Evolutionary conservation across 2,888 invertebrate genomes (phyloP).

Genomic region (Adelphocoris suturalis): DNA sequence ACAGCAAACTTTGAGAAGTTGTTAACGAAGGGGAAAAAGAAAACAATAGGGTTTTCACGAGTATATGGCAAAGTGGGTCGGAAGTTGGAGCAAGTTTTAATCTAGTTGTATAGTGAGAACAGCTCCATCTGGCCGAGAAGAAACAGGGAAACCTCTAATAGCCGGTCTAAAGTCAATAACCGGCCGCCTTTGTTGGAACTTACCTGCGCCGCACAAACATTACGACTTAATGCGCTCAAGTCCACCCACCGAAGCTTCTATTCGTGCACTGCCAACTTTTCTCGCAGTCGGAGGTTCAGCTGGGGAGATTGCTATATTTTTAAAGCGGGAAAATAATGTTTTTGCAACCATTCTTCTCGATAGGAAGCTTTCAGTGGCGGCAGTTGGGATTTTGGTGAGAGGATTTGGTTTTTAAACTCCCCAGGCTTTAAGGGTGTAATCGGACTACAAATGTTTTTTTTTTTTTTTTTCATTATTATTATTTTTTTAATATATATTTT

Average conservation of each 20-base stretch:
- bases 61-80: neutral
- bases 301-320: too few relatives aligned
- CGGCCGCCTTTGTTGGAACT: slow-evolving; percentile 11
- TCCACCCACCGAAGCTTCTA: neutral
- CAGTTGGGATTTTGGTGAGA: too few relatives aligned
- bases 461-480: too few relatives aligned
- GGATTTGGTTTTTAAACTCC: too few relatives aligned
- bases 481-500: too few relatives aligned
- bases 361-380: too few relatives aligned
- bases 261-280: too few relatives aligned
- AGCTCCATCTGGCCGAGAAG: neutral
- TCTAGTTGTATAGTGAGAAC: slow-evolving; percentile 25
- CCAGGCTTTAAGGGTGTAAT: too few relatives aligned
- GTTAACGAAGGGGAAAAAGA: neutral
- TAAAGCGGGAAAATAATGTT: too few relatives aligned
- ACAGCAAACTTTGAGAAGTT: neutral
- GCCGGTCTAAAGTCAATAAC: neutral
- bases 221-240: neutral
- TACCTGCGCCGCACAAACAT: neutral
- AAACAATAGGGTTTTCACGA: neutral
- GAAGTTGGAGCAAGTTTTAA: slow-evolving; percentile 19
- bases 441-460: too few relatives aligned
- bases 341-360: too few relatives aligned
- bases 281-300: too few relatives aligned
- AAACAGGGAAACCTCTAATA: neutral